These are phyloP conservation scores for Dicerorhinus sumatrensis DNA, from an alignment of 2,113 vertebrate species.

Conservation along the genomic window DNA sequence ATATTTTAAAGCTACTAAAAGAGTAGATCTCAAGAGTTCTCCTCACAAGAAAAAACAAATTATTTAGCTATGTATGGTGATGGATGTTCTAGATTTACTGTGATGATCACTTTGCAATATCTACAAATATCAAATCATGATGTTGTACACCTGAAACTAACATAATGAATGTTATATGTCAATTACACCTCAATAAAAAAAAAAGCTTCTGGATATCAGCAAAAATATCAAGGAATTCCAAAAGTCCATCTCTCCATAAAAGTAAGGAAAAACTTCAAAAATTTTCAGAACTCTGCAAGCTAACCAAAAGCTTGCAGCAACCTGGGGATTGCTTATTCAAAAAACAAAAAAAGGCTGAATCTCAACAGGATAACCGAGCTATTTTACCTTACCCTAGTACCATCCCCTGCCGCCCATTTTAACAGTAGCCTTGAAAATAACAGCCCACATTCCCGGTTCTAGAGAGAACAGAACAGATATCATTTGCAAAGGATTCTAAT, in stretches of 20 bases:
- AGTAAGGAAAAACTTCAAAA: not conserved
- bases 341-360: not conserved
- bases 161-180: not conserved
- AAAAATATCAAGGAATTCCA: not conserved
- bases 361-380: not conserved
- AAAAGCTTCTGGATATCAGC: not conserved
- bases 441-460: not conserved
- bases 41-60: no score
- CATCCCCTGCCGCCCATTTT: no score
- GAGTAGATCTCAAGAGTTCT: no score
- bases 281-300: not conserved
- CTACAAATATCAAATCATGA: not conserved
- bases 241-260: not conserved
- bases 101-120: not conserved
- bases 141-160: not conserved
- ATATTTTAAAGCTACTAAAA: no score
- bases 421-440: not conserved
- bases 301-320: not conserved
- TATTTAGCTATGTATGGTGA: not conserved
- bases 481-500: not conserved
- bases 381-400: not conserved
- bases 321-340: not conserved
- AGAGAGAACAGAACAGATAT: not conserved
- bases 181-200: not conserved
- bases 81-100: not conserved